Base-by-base conservation (phyloP, 1,140 invertebrate species). In the Pseudobourletiella spinata region DNA sequence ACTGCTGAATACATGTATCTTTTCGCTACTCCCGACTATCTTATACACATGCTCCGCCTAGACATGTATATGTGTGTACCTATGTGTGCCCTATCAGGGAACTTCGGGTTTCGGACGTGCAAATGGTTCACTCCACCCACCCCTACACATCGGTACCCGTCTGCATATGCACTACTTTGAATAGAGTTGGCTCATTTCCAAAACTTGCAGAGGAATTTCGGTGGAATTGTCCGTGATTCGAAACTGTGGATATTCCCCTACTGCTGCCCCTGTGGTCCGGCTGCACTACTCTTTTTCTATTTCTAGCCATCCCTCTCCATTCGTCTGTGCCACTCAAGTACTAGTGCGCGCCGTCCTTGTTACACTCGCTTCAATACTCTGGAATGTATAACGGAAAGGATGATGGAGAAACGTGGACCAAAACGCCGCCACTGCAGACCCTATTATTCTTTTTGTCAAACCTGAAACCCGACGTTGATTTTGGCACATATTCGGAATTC, bases 121-220 rank as follows among this genome's bases (percentile, higher is more conserved):
- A n/a, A n/a, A n/a, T n/a, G n/a, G n/a, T n/a, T n/a, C n/a, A n/a
- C n/a, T n/a, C n/a, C n/a, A n/a, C n/a, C n/a, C n/a, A n/a, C n/a
- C n/a, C n/a, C n/a, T n/a, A n/a, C n/a, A n/a, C n/a, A n/a, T n/a
- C n/a, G n/a, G n/a, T n/a, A n/a, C n/a, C n/a, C n/a, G n/a, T n/a
- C n/a, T n/a, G n/a, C n/a, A 39, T 8, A 39, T 11, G 32, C 32
- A 39, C n/a, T 39, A 39, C 32, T 39, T 39, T 51, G 14, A 51
- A 51, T 51, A 51, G 48, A 11, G 20, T 51, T 51, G 48, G 48
- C 48, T 51, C 48, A 51, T 51, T 51, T 51, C 48, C 48, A 51
- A 25, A 51, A 26, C 28, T 51, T n/a, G 24, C 48, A 24, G n/a
- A 51, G 48, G 25, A 51, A 51, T 51, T 51, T 51, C 25, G 48